These are phyloP conservation scores for Drosophila leonis DNA, from an alignment of 2,888 invertebrate genomes.

Conservation along the genomic window DNA sequence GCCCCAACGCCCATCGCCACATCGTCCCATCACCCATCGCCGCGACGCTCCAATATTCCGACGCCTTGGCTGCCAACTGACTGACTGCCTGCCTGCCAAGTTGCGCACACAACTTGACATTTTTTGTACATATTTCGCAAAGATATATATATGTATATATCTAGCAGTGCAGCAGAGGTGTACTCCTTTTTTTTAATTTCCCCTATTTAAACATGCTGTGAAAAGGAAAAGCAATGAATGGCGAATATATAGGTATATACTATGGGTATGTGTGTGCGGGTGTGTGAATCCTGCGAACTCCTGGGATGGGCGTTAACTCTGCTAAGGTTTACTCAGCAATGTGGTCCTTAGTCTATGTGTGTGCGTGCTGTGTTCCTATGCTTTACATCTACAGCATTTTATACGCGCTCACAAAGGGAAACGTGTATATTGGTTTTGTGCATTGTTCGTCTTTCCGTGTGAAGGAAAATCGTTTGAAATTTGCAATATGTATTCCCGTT, in stretches of 20 bases:
- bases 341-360: constrained; percentile 26
- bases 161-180: constrained; percentile 29
- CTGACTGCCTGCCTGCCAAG: constrained; percentile 25
- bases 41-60: constrained; percentile 11
- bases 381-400: constrained; percentile 52
- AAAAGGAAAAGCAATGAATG: constrained; percentile 42
- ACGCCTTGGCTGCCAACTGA: constrained; percentile 27
- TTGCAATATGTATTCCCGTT: no score
- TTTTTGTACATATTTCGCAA: constrained; percentile 60
- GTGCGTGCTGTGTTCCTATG: constrained; percentile 38
- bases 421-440: background rate
- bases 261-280: constrained; percentile 1
- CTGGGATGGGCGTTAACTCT: constrained; percentile 40
- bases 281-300: constrained; percentile 3
- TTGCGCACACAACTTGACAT: constrained; percentile 73
- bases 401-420: background rate
- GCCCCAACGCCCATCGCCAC: constrained; percentile 42
- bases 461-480: background rate
- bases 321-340: constrained; percentile 41
- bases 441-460: background rate
- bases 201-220: constrained; percentile 70
- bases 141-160: constrained; percentile 1
- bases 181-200: constrained; percentile 65
- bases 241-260: constrained; percentile 5
- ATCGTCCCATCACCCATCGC: constrained; percentile 24